Base-by-base conservation (phyloP, 2,113 vertebrate genomes). In the Terrapene triunguis region DNA sequence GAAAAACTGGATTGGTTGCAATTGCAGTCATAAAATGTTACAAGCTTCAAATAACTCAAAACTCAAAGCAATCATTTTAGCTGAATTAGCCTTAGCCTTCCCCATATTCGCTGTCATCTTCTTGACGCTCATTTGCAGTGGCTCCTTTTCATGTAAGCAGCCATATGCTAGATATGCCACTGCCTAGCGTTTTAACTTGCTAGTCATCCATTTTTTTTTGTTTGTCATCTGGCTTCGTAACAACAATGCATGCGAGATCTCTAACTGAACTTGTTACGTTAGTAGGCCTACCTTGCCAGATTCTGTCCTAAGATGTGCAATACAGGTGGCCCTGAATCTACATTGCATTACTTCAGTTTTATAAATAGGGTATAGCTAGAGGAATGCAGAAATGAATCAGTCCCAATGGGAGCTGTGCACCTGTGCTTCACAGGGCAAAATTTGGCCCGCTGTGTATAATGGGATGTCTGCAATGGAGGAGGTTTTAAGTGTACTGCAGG, bases 1-100 rank as follows among this genome's bases (percentile, higher is more conserved):
- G 98, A 87, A 93, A 97, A 97, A 59, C 85, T 96, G 95, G 87
- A 85, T 80, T 87, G 90, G 57, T 27, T 59, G n/a, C 9, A 10
- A 82, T 92, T 94, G 90, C 84, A 97, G 6, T 24, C 62, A 91
- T 48, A 94, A 95, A 95, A 88, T 8, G 38, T 4, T 91, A 95
- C 14, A 98, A 97, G 24, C 59, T 81, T 53, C 87, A 69, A 76
- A 80, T 79, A 82, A 54, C 53, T 84, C 51, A 82, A 80, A 95
- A 48, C 57, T 85, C 53, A 76, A 47, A 94, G 59, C 74, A 69
- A 17, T 21, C 6, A 19, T 65, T 80, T 44, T 2, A 86, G 3
- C 1, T 86, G n/a, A 59, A 42, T 0, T 1, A 0, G 1, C 19
- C 53, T 0, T 1, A 0, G 1, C 19, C 53, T 88, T 6, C 24